Conservation (phyloP, 2,113 vertebrate genomes). For the Cephalopholis sonnerati region DNA sequence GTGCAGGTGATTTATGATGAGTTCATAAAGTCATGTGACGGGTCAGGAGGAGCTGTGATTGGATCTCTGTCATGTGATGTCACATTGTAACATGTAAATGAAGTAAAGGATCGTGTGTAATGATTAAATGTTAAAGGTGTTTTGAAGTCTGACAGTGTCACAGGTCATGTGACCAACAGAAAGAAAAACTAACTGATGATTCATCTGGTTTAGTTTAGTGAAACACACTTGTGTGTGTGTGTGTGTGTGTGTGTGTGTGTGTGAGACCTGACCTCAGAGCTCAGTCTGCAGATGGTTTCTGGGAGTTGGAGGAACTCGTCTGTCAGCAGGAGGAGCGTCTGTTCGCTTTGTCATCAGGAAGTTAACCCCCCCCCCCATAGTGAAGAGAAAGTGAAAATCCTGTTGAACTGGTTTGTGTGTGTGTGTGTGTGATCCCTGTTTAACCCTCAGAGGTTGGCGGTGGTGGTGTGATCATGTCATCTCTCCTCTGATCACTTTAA, state of each 20-base stretch:
- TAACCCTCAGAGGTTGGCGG: conserved; percentile 65
- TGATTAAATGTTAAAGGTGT: too few species aligned
- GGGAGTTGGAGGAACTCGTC: conserved; percentile 60
- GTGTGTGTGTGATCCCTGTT: conserved; percentile 60
- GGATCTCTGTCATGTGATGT: too few species aligned
- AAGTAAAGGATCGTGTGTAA: too few species aligned
- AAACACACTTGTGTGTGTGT: conserved; percentile 41
- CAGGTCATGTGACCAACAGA: too few species aligned
- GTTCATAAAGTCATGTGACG: too few species aligned
- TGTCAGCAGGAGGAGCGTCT: conserved; percentile 32
- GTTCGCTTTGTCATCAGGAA: conserved; percentile 62
- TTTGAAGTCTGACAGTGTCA: too few species aligned
- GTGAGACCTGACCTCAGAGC: conserved; percentile 35
- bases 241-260: too few species aligned
- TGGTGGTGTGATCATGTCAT: conserved; percentile 63
- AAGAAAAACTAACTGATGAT: too few species aligned
- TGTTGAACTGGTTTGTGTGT: conserved; percentile 74
- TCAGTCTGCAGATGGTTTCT: conserved; percentile 36
- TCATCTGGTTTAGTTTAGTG: too few species aligned
- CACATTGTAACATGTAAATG: too few species aligned
- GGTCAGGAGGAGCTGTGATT: too few species aligned
- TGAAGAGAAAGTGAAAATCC: conserved; percentile 76
- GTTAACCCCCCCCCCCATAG: conserved; percentile 68
- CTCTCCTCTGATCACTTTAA: conserved; percentile 58
- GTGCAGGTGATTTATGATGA: too few species aligned